phyloP scores from a whole-genome alignment of 23 tunicate genomes.

The Phallusia fumigata region DNA sequence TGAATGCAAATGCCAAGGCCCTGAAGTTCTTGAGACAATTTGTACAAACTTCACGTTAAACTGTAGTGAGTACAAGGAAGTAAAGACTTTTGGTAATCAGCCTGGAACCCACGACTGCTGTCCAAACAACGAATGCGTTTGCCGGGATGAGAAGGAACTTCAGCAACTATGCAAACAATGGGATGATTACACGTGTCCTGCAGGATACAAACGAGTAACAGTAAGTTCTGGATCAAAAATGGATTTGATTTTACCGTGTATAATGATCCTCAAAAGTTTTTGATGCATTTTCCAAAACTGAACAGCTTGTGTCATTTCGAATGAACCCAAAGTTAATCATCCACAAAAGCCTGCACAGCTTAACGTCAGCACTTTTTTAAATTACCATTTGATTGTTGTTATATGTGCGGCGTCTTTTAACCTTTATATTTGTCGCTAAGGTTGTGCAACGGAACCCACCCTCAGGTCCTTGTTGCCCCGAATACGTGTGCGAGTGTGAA shows the following conservation, averaged over 20 bases:
- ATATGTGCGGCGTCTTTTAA: too few relatives aligned
- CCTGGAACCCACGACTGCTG: neutral
- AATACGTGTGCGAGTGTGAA: neutral
- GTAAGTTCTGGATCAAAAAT: neutral
- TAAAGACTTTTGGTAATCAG: neutral
- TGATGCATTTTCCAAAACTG: too few relatives aligned
- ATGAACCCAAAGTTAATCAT: too few relatives aligned
- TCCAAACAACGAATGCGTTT: neutral
- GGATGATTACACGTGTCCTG: neutral
- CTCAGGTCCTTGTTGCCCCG: neutral
- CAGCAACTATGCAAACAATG: neutral
- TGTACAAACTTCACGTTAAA: neutral
- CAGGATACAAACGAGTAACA: neutral
- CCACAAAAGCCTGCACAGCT: too few relatives aligned
- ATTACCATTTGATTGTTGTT: too few relatives aligned
- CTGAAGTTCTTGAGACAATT: neutral
- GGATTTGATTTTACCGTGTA: too few relatives aligned
- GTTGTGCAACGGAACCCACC: too few relatives aligned
- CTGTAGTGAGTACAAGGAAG: neutral
- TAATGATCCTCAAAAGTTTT: too few relatives aligned
- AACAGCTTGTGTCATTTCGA: too few relatives aligned
- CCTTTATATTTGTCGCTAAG: too few relatives aligned
- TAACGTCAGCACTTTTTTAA: too few relatives aligned
- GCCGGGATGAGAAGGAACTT: neutral
- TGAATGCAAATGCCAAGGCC: neutral